Percentiles rank a stretch among this genome's conserved stretches.
These are phyloP conservation scores for Agrilus cyanescens DNA, from an alignment of 2,888 invertebrate species.

Conservation along the genomic window DNA sequence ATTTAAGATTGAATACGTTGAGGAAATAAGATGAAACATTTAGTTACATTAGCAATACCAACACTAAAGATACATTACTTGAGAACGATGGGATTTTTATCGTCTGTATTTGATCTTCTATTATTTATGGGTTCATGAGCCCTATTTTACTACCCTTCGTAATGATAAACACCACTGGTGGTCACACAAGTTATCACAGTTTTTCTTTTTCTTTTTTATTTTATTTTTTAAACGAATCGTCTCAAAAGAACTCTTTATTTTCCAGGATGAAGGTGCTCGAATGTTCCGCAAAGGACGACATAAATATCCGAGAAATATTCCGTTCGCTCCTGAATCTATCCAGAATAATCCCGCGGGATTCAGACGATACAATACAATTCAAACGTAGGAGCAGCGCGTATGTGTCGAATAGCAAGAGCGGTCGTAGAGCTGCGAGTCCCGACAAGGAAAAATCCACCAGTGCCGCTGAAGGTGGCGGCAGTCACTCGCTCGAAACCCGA, in stretches of 20 bases:
- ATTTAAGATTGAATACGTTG: too few species aligned
- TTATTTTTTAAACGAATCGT: too few species aligned
- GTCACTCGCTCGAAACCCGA: slow-evolving; percentile 21
- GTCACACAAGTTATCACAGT: too few species aligned
- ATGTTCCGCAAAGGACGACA: slow-evolving; percentile 69
- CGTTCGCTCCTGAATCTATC: slow-evolving; percentile 66
- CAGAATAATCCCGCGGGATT: slow-evolving; percentile 52
- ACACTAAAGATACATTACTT: too few species aligned
- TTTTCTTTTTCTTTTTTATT: too few species aligned
- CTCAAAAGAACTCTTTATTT: slow-evolving; percentile 11
- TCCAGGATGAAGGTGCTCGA: slow-evolving; percentile 61
- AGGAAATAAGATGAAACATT: too few species aligned
- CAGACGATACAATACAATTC: slow-evolving; percentile 46
- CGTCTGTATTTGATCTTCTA: too few species aligned
- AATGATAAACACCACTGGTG: too few species aligned
- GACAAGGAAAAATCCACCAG: slow-evolving; percentile 29
- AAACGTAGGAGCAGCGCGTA: slow-evolving; percentile 67
- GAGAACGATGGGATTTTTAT: too few species aligned
- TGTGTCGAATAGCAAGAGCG: slow-evolving; percentile 42
- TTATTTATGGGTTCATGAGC: too few species aligned
- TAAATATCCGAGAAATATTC: slow-evolving; percentile 69
- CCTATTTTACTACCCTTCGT: too few species aligned
- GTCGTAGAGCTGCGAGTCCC: slow-evolving; percentile 34
- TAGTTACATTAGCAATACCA: too few species aligned
- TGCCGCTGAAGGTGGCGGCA: slow-evolving; percentile 19